phyloP scores from a whole-genome alignment of 1,140 invertebrate genomes.

The Halyomorpha halys region DNA sequence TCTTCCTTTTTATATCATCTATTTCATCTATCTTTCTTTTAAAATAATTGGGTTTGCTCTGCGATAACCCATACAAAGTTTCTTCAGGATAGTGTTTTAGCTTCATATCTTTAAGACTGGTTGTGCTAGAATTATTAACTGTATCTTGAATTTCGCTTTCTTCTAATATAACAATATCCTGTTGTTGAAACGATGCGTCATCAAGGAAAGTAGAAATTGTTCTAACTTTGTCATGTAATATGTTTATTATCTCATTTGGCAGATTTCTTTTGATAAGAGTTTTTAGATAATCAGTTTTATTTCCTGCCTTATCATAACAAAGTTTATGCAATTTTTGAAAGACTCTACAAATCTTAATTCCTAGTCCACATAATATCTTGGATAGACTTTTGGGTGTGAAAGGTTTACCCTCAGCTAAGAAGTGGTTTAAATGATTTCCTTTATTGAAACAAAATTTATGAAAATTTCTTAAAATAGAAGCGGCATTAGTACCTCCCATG shows the following conservation, averaged over 20 bases:
- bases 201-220: background rate
- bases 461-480: conserved; percentile 2
- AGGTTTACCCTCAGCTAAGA: background rate
- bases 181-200: too few species aligned
- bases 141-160: too few species aligned
- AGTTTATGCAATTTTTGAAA: background rate
- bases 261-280: background rate
- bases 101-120: too few species aligned
- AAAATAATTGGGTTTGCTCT: too few species aligned
- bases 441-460: background rate
- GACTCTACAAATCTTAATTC: background rate
- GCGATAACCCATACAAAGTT: too few species aligned
- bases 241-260: background rate
- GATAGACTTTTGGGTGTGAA: background rate
- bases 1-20: too few species aligned
- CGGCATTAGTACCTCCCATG: background rate
- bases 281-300: background rate
- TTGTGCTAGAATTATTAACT: too few species aligned
- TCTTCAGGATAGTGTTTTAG: too few species aligned
- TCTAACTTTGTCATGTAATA: background rate
- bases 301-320: background rate
- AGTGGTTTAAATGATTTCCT: background rate
- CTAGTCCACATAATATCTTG: background rate
- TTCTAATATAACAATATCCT: too few species aligned
- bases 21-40: too few species aligned